Evolutionary conservation across 1,140 invertebrate genomes (phyloP).

Genomic region (Physella acuta): DNA sequence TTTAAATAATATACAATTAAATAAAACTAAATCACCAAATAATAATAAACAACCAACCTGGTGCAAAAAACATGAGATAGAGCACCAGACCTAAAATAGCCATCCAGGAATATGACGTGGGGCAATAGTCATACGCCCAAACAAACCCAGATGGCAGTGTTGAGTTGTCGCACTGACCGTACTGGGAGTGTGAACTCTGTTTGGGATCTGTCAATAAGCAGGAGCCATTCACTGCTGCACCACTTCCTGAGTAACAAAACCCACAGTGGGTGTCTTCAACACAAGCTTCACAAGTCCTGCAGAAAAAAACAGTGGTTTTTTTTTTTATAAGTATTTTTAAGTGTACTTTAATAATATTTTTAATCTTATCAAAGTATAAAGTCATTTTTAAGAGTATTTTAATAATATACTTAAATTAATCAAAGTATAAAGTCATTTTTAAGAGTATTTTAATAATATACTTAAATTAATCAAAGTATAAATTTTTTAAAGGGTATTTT

Average conservation of each 20-base stretch:
- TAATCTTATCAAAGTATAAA: no score
- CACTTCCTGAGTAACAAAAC: conserved; percentile 42
- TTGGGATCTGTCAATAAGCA: conserved; percentile 39
- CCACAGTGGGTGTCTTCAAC: conserved; percentile 46
- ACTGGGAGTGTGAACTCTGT: conserved; percentile 32
- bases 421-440: no score
- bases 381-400: no score
- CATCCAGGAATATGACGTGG: conserved; percentile 63
- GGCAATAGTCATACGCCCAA: conserved; percentile 63
- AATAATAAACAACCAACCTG: no score
- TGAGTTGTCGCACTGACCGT: conserved; percentile 43
- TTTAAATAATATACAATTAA: no score
- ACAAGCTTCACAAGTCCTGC: conserved; percentile 47
- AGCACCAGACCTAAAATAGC: conserved; percentile 61
- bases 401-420: no score
- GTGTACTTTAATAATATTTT: no score
- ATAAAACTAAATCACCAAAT: no score
- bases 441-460: no score
- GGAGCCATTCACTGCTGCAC: conserved; percentile 40
- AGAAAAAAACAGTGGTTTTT: neutral
- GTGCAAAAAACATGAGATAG: conserved; percentile 65
- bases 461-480: no score
- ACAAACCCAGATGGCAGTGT: conserved; percentile 31
- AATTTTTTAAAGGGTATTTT: no score
- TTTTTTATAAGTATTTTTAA: no score